These are phyloP conservation scores for Peromyscus eremicus DNA, from an alignment of 2,797 vertebrate species.

Conservation along the genomic window DNA sequence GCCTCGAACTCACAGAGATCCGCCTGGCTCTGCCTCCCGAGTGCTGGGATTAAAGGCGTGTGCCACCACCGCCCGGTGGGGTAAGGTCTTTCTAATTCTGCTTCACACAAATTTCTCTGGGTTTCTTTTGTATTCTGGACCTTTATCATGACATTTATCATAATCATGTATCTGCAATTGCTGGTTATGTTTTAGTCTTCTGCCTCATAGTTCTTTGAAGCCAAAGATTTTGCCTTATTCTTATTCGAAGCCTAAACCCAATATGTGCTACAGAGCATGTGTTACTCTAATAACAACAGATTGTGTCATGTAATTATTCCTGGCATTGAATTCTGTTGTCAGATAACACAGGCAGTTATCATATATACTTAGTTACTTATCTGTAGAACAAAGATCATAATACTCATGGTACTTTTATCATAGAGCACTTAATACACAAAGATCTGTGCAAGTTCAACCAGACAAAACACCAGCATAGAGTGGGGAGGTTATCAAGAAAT, in stretches of 20 bases:
- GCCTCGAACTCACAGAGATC: too few species aligned
- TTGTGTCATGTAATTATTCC: background rate
- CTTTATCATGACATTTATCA: background rate
- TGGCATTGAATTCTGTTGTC: background rate
- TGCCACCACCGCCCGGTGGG: too few species aligned
- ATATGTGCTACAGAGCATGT: background rate
- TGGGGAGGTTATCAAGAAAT: background rate
- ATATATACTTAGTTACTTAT: background rate
- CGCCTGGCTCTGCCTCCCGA: too few species aligned
- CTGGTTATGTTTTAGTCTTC: background rate
- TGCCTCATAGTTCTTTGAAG: background rate
- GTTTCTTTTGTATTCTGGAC: background rate
- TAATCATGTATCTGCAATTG: background rate
- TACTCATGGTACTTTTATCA: background rate
- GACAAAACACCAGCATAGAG: background rate
- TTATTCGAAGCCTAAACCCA: background rate
- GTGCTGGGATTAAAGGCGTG: too few species aligned
- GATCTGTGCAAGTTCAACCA: background rate
- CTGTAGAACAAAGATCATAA: constrained; percentile 39
- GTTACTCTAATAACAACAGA: background rate
- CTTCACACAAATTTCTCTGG: background rate
- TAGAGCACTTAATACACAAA: background rate
- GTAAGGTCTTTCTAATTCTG: background rate
- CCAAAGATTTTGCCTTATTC: background rate
- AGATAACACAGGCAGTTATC: background rate